These are phyloP conservation scores for Dinothrombium tinctorium DNA, from an alignment of 1,140 invertebrate genomes.

Conservation along the genomic window DNA sequence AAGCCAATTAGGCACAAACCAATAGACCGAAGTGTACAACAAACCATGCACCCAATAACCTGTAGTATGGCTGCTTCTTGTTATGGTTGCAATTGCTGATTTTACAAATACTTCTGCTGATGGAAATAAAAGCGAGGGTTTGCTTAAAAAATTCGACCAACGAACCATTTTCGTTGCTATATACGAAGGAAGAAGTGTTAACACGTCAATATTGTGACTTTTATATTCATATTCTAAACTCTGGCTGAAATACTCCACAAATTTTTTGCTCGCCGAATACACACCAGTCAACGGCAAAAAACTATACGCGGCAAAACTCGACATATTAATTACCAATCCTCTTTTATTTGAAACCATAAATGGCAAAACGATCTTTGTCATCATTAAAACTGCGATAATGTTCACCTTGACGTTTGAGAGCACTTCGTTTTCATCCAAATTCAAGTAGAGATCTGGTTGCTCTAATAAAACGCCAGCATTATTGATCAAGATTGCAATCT, in stretches of 20 bases:
- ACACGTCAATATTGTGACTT: conserved; percentile 41
- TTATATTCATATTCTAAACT: conserved; percentile 54
- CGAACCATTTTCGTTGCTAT: conserved; percentile 70
- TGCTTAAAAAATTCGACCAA: conserved; percentile 44
- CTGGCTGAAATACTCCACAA: conserved; percentile 16
- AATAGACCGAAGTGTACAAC: background rate
- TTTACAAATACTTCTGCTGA: conserved; percentile 45
- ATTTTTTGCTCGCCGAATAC: conserved; percentile 54
- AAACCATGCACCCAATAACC: conserved; percentile 72
- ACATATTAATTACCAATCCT: conserved; percentile 60
- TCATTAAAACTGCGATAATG: conserved; percentile 51
- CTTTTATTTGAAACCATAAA: conserved; percentile 42
- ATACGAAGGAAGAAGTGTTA: conserved; percentile 61
- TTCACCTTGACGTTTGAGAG: conserved; percentile 72
- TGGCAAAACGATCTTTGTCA: conserved; percentile 50
- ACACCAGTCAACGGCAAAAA: conserved; percentile 66
- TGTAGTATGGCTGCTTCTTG: conserved; percentile 41
- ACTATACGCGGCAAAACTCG: conserved; percentile 56
- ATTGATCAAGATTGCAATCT: conserved; percentile 35
- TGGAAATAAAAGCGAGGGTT: conserved; percentile 46
- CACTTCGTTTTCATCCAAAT: conserved; percentile 38
- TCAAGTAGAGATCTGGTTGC: conserved; percentile 38
- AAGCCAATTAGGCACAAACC: background rate
- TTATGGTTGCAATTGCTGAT: conserved; percentile 50
- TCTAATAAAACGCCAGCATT: conserved; percentile 67